Evolutionary conservation across 2,888 invertebrate genomes (phyloP).

Genomic region (Apamea sordens): DNA sequence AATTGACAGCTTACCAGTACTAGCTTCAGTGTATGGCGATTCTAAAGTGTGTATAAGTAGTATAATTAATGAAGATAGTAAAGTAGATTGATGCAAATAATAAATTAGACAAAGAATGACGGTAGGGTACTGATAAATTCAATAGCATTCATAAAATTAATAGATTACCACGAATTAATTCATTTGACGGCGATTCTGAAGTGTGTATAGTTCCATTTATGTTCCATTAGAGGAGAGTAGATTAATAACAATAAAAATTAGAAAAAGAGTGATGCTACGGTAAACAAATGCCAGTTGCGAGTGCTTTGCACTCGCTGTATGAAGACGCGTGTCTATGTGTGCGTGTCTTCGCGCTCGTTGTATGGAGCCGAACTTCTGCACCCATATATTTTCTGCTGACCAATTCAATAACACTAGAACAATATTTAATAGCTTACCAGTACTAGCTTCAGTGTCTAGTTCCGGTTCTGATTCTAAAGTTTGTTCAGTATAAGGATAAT

Average conservation of each 20-base stretch:
- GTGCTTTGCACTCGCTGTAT: neutral
- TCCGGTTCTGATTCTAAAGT: constrained; percentile 8
- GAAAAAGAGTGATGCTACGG: neutral
- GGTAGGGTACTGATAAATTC: neutral
- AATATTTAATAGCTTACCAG: constrained; percentile 1
- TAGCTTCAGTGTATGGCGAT: neutral
- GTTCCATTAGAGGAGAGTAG: neutral
- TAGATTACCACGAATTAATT: neutral
- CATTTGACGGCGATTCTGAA: neutral
- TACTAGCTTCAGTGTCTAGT: neutral
- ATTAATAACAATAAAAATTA: neutral
- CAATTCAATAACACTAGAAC: neutral
- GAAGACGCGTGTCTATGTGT: neutral
- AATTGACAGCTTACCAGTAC: neutral
- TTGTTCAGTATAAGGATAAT: neutral
- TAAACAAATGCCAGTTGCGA: neutral
- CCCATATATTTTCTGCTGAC: neutral
- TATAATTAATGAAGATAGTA: neutral
- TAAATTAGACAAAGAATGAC: neutral
- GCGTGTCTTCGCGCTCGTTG: neutral
- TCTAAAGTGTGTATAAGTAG: neutral
- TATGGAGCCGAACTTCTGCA: neutral
- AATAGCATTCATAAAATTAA: neutral
- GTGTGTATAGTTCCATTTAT: neutral
- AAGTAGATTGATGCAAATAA: neutral